A percentile compares a stretch with the other conserved stretches of the same genome.
Conservation (phyloP, 2,888 invertebrate genomes). For the Amblyjoppa proteus region DNA sequence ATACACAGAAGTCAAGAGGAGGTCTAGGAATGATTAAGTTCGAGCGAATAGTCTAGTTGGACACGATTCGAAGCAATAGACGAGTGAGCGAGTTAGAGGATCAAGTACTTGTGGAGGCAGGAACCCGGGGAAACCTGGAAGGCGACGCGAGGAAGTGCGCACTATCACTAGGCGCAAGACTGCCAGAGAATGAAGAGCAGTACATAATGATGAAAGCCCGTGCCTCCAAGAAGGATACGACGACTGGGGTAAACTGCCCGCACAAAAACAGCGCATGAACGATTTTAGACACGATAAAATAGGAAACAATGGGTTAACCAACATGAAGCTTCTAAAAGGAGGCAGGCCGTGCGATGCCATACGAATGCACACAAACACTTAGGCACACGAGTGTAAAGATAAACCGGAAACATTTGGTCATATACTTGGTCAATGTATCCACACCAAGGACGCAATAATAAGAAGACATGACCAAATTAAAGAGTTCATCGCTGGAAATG, state of each 20-base stretch:
- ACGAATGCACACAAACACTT: conserved; percentile 63
- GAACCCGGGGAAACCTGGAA: background rate
- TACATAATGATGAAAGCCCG: background rate
- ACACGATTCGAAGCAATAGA: background rate
- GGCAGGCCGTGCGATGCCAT: conserved; percentile 48
- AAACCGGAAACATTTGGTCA: conserved; percentile 78
- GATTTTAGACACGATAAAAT: conserved; percentile 25
- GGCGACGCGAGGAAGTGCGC: background rate
- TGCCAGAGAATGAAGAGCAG: background rate
- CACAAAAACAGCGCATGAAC: conserved; percentile 27
- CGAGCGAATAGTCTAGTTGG: conserved; percentile 2
- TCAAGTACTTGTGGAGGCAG: background rate
- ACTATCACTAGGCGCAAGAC: background rate
- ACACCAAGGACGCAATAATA: conserved; percentile 60
- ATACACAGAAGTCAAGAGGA: background rate
- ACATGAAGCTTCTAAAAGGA: background rate
- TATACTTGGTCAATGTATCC: conserved; percentile 72
- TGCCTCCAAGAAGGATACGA: background rate
- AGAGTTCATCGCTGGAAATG: background rate
- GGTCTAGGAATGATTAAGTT: conserved; percentile 24
- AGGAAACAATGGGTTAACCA: conserved; percentile 29
- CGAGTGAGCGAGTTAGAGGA: background rate
- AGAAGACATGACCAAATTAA: conserved; percentile 59
- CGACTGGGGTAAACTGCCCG: background rate
- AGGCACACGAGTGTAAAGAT: conserved; percentile 60